These are phyloP conservation scores for Bursaphelenchus mucronatus DNA, from an alignment of 1,140 invertebrate genomes.

Conservation along the genomic window DNA sequence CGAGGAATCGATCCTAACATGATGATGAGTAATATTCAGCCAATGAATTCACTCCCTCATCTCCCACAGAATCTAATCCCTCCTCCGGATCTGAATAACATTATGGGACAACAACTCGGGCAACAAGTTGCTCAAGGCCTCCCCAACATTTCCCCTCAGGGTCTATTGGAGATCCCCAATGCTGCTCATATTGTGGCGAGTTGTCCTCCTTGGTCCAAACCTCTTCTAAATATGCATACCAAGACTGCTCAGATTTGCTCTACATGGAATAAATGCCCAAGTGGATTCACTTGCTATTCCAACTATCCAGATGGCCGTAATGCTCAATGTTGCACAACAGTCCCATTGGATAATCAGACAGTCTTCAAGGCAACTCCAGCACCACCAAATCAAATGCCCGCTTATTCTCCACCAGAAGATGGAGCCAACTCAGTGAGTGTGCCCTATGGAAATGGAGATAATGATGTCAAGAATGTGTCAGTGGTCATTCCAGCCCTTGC, in stretches of 20 bases:
- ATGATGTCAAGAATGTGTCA: slow-evolving; percentile 12
- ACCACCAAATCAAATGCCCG: slow-evolving; percentile 13
- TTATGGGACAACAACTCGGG: slow-evolving; percentile 16
- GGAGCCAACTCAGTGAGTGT: neutral
- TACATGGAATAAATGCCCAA: slow-evolving; percentile 45
- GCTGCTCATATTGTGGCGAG: slow-evolving; percentile 35
- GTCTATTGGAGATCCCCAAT: slow-evolving; percentile 2
- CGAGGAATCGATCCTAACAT: neutral
- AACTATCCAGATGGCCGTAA: slow-evolving; percentile 47
- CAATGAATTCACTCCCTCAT: neutral
- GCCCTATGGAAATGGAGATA: neutral
- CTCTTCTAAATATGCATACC: slow-evolving; percentile 33
- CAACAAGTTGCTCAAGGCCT: neutral
- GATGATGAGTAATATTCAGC: neutral
- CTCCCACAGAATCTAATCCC: neutral
- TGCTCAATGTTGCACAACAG: slow-evolving; percentile 47
- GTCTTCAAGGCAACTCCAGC: slow-evolving; percentile 35
- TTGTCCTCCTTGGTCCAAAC: slow-evolving; percentile 41
- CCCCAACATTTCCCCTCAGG: no score
- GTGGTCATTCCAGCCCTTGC: slow-evolving; percentile 19
- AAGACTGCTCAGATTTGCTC: slow-evolving; percentile 40
- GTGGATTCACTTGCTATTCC: slow-evolving; percentile 48
- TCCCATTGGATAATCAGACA: slow-evolving; percentile 43
- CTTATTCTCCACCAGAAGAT: slow-evolving; percentile 2
- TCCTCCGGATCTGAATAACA: neutral